These are phyloP conservation scores for Phasianus colchicus DNA, from an alignment of 2,113 vertebrate species.

Conservation along the genomic window DNA sequence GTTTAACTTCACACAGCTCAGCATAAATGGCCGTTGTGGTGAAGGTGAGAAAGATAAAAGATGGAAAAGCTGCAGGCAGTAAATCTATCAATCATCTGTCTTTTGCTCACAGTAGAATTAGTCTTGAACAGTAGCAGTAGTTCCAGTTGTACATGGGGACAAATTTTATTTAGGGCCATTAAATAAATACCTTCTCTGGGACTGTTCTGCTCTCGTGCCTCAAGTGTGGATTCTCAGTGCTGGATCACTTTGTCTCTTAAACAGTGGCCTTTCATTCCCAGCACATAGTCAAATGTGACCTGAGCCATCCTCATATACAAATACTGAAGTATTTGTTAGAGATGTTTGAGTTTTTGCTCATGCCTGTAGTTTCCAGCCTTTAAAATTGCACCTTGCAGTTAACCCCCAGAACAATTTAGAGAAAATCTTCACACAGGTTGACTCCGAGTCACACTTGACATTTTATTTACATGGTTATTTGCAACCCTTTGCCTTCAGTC, in stretches of 20 bases:
- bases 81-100: background rate
- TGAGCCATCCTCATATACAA: fast-evolving
- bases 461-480: background rate
- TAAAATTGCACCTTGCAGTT: background rate
- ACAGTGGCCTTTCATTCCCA: background rate
- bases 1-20: background rate
- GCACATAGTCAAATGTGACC: fast-evolving
- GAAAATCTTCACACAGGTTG: background rate
- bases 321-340: background rate
- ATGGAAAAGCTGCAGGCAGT: background rate
- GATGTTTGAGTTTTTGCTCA: background rate
- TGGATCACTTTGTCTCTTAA: background rate
- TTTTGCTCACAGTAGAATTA: background rate
- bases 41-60: background rate
- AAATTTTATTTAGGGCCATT: background rate
- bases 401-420: background rate
- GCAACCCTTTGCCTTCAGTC: background rate
- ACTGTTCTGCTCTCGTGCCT: background rate
- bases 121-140: background rate
- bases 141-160: background rate
- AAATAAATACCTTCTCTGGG: background rate
- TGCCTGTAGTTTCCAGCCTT: background rate
- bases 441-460: background rate
- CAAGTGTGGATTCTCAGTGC: background rate
- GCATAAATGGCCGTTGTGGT: fast-evolving